Evolutionary conservation across 2,113 vertebrate species (phyloP), one percentile per base, ranked within the genome.

Genomic region (Danionella cerebrum): DNA sequence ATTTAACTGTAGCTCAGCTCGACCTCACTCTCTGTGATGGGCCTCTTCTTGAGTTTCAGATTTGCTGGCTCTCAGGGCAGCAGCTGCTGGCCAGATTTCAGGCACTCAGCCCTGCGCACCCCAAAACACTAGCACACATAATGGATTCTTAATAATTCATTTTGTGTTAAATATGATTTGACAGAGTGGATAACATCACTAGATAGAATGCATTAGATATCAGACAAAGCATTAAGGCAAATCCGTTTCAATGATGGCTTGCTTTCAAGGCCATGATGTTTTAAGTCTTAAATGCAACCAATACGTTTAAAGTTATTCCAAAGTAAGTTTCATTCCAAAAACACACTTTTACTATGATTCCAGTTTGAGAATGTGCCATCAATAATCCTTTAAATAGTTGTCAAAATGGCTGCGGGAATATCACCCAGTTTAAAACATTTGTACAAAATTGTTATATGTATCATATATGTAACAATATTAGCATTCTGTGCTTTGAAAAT

Each of bases 81-180:
- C 36, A 77, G 67, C 67, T 70, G 58, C 50, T 63, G 21, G 60
- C 29, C 39, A 51, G 42, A 42, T 21, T n/a, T n/a, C n/a, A n/a
- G 38, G 74, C 70, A 76, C 70, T 70, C 64, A 67, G 54, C 50
- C 35, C 4, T 21, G 16, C 54, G 54, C 54, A 35, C 58, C 45
- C 36, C 38, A 44, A 48, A 47, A 52, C 47, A 48, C 59, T 35
- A 50, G 66, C 22, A 21, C 31, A 65, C 39, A 60, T 71, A 74
- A 74, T 68, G 71, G 71, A 64, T 65, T 66, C 62, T 65, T 76
- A 73, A 76, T 74, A 76, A 74, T 74, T 76, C 38, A 76, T 67
- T 45, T 39, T 35, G 44, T 45, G 51, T 63, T n/a, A 69, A 76
- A 79, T 65, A 38, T 65, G 60, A 67, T 71, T 67, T 53, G 45